phyloP scores from a whole-genome alignment of 2,797 vertebrate genomes.

The Ceryle rudis region DNA sequence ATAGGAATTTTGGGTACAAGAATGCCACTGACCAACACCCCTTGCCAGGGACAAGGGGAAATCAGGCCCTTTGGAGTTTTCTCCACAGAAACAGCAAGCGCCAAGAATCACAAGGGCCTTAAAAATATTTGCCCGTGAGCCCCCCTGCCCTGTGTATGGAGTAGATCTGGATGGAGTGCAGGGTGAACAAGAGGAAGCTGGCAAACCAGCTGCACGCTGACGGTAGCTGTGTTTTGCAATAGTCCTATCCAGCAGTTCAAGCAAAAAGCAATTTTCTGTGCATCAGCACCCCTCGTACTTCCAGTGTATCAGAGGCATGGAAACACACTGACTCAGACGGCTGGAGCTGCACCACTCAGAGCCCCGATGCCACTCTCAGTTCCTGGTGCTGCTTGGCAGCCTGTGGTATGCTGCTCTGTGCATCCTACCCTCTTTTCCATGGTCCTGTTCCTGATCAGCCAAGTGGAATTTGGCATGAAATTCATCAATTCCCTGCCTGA shows the following conservation, averaged over 20 bases:
- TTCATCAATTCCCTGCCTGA: not conserved
- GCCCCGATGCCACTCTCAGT: rapidly evolving
- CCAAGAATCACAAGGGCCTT: not conserved
- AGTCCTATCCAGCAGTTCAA: not conserved
- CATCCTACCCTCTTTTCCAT: not conserved
- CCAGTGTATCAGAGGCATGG: not conserved
- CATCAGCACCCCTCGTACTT: not conserved
- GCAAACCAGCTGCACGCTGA: rapidly evolving
- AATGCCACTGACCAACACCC: not conserved
- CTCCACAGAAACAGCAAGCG: not conserved
- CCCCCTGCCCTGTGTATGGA: rapidly evolving
- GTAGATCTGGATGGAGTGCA: rapidly evolving
- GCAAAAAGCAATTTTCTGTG: not conserved
- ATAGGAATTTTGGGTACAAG: not conserved
- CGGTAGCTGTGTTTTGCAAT: not conserved
- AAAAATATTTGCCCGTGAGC: not conserved
- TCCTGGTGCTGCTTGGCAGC: rapidly evolving
- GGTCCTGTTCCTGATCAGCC: not conserved
- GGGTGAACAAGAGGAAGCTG: not conserved
- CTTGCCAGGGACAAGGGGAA: not conserved
- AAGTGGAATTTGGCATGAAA: not conserved
- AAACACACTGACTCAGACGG: rapidly evolving
- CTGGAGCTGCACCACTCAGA: rapidly evolving
- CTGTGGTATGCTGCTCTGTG: rapidly evolving
- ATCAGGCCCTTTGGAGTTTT: not conserved